A percentile compares a stretch with the other conserved stretches of the same genome.
Evolutionary conservation across 2,113 vertebrate genomes (phyloP).

Genomic region (Sapayoa aenigma): DNA sequence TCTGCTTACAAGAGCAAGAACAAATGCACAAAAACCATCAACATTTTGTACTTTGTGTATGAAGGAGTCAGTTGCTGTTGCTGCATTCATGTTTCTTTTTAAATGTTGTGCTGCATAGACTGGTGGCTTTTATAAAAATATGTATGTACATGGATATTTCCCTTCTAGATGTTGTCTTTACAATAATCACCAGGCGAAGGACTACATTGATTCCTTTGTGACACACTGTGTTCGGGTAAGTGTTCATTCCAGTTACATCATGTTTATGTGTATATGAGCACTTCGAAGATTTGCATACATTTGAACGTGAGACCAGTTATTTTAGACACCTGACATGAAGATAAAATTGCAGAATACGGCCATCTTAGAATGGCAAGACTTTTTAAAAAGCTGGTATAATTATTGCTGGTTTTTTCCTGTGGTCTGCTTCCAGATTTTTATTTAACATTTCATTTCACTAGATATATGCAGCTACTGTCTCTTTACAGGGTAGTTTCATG

Average conservation of each 20-base stretch:
- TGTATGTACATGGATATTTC: not conserved
- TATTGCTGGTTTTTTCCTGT: not conserved
- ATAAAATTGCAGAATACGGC: not conserved
- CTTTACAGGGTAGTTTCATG: not conserved
- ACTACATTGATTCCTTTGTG: constrained; percentile 98
- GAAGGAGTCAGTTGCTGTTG: not conserved
- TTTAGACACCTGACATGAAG: not conserved
- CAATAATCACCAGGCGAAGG: constrained; percentile 98
- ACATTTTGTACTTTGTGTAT: not conserved
- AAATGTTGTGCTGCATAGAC: not conserved
- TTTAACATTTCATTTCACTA: not conserved
- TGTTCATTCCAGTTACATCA: not conserved
- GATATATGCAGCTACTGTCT: not conserved
- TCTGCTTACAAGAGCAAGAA: not conserved
- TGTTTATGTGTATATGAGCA: not conserved
- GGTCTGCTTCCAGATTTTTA: not conserved
- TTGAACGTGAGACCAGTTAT: not conserved
- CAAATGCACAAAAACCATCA: not conserved
- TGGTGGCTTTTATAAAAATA: not conserved
- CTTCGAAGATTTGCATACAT: not conserved
- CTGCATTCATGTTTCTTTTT: not conserved
- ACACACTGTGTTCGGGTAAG: constrained; percentile 95
- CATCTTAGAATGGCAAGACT: not conserved
- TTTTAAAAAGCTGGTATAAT: not conserved
- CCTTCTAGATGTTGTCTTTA: constrained; percentile 90